These are phyloP conservation scores for Nysson spinosus DNA, from an alignment of 2,888 invertebrate genomes.

Conservation along the genomic window DNA sequence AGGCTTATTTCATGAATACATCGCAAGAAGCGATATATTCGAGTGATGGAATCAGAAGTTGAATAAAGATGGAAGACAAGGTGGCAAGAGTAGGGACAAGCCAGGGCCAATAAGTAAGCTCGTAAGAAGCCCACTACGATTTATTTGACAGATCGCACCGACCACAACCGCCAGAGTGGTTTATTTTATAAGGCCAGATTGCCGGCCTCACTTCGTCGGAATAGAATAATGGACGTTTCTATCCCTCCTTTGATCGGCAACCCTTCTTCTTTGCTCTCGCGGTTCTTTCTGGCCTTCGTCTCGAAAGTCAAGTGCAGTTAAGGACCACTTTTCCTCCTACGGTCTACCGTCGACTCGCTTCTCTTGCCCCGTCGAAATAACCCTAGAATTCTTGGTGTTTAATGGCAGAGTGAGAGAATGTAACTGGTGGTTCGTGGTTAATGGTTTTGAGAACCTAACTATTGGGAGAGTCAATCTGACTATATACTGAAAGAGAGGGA, in stretches of 20 bases:
- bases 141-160: slow-evolving; percentile 74
- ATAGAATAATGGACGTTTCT: slow-evolving; percentile 73
- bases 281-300: slow-evolving; percentile 53
- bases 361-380: too few relatives aligned
- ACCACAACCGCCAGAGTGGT: slow-evolving; percentile 66
- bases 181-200: slow-evolving; percentile 75
- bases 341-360: too few relatives aligned
- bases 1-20: slow-evolving; percentile 28
- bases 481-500: too few relatives aligned
- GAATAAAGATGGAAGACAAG: slow-evolving; percentile 17
- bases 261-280: slow-evolving; percentile 14
- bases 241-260: slow-evolving; percentile 42
- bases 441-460: too few relatives aligned
- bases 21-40: slow-evolving; percentile 2
- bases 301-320: slow-evolving; percentile 64
- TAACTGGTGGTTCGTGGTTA: too few relatives aligned
- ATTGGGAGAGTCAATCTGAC: too few relatives aligned
- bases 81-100: slow-evolving; percentile 25
- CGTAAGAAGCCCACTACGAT: slow-evolving; percentile 70
- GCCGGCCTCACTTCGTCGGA: slow-evolving; percentile 72
- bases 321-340: slow-evolving; percentile 37
- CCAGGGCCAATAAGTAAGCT: slow-evolving; percentile 50
- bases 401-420: too few relatives aligned
- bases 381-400: too few relatives aligned
- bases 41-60: not conserved